Evolutionary conservation across 1,140 invertebrate species (phyloP), one percentile per base, ranked within the genome.

Genomic region (Anthonomus grandis): DNA sequence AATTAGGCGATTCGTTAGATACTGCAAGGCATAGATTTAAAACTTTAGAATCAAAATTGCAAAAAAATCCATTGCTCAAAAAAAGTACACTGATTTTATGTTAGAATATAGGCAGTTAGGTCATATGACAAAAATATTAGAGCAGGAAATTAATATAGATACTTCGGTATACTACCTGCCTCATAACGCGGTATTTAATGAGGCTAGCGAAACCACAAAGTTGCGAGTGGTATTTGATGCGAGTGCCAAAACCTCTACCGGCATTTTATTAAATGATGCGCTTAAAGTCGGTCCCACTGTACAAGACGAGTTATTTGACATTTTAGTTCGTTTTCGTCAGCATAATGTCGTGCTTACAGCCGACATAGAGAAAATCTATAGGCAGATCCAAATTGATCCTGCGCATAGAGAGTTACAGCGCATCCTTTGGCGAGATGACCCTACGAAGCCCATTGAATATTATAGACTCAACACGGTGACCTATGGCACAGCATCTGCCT

Each of bases 321-420:
- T n/a, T n/a, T n/a, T n/a, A n/a, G n/a, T n/a, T n/a, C n/a, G n/a
- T n/a, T n/a, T n/a, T n/a, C n/a, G 72, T 12, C 57, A 54, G 24
- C 63, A 73, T 51, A 47, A 34, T 15, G 46, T 72, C 23, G 70
- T 66, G 18, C 59, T 78, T n/a, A 59, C 62, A n/a, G 68, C 69
- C 10, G 76, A 42, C n/a, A 10, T 19, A 3, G 39, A 19, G 15
- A 42, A 19, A 42, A 18, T 31, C 6, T 31, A 31, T 31, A 31
- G 27, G n/a, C 27, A 31, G 27, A n/a, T 31, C 27, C 6, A 31
- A 8, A 6, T 31, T 31, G 27, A 6, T 6, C 6, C 27, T n/a
- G n/a, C n/a, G n/a, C n/a, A n/a, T n/a, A n/a, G n/a, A n/a, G n/a
- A n/a, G n/a, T n/a, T n/a, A n/a, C 27, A n/a, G n/a, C 27, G 27